A percentile compares a stretch with the other conserved stretches of the same genome.
Conservation (phyloP, 2,113 vertebrate species). For the Spilogale gracilis region DNA sequence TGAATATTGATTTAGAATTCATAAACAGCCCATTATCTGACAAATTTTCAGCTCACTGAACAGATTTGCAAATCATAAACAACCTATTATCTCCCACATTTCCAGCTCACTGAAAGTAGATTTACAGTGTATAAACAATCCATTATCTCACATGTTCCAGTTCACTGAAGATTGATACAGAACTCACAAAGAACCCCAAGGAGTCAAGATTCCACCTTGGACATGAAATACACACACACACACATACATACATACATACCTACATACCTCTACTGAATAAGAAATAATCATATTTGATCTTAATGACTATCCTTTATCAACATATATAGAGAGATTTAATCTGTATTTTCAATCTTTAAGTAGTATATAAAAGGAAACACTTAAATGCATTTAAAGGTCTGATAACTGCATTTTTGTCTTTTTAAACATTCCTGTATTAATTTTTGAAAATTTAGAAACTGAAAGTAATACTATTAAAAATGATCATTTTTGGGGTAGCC, state of each 20-base stretch:
- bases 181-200: conserved; percentile 67
- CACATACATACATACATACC: not conserved
- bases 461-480: not conserved
- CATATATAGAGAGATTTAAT: not conserved
- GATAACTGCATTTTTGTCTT: not conserved
- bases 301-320: not conserved
- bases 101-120: conserved; percentile 88
- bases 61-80: conserved; percentile 93
- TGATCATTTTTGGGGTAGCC: not conserved
- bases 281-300: not conserved
- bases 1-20: conserved; percentile 91
- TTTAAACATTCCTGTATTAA: not conserved
- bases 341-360: not conserved
- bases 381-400: not conserved
- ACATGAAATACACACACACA: not conserved
- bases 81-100: conserved; percentile 90
- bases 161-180: conserved; percentile 77
- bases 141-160: conserved; percentile 85
- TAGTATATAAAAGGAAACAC: not conserved
- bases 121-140: conserved; percentile 89
- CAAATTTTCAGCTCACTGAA: conserved; percentile 90
- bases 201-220: conserved; percentile 56
- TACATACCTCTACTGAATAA: not conserved
- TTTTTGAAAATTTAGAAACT: not conserved
- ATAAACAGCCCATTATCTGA: conserved; percentile 89